A percentile compares a stretch with the other conserved stretches of the same genome.
phyloP scores from a whole-genome alignment of 2,113 vertebrate species.

The Brachypteracias leptosomus region DNA sequence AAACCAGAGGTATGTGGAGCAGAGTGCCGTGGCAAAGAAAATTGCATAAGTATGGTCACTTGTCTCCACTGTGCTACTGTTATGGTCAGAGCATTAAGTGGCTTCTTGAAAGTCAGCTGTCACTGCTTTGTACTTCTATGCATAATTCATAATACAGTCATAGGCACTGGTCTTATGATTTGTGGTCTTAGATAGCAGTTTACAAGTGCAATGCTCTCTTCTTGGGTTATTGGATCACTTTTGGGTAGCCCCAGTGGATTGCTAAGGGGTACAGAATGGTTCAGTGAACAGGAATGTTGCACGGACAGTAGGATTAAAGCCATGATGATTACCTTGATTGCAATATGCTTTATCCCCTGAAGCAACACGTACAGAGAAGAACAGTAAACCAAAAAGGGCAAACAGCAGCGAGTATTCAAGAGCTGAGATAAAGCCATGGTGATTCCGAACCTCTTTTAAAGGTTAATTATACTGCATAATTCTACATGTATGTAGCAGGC shows the following conservation, averaged over 20 bases:
- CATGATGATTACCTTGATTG: neutral
- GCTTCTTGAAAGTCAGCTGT: neutral
- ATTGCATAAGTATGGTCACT: neutral
- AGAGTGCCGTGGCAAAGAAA: neutral
- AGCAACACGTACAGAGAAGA: neutral
- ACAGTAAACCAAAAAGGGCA: neutral
- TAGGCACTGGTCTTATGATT: neutral
- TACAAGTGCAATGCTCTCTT: rapidly evolving
- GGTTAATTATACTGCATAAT: neutral
- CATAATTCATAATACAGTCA: neutral
- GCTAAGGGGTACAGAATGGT: neutral
- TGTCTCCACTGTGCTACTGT: neutral
- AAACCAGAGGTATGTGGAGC: neutral
- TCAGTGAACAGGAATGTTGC: neutral
- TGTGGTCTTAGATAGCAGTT: neutral
- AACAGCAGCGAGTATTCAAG: neutral
- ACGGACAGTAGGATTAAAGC: neutral
- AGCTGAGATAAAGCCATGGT: neutral
- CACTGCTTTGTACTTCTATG: neutral
- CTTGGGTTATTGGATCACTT: neutral
- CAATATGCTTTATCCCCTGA: neutral
- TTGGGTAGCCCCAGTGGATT: neutral
- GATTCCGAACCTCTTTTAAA: neutral
- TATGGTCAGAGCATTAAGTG: neutral
- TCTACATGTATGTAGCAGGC: rapidly evolving